Conservation (phyloP, 2,888 invertebrate genomes). For the Serripes groenlandicus region DNA sequence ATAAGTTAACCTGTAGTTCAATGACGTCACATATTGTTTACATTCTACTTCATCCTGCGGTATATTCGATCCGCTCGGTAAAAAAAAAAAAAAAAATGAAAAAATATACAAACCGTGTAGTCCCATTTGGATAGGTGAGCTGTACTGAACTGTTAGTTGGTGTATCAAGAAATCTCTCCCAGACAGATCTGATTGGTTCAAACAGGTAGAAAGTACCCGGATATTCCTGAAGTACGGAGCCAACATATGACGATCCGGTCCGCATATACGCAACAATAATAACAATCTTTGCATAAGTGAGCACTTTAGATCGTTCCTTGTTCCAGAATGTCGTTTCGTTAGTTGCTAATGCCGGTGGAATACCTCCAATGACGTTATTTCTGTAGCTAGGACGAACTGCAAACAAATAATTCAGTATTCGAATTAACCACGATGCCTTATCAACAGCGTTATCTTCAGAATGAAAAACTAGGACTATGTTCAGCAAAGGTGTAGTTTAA, state of each 20-base stretch:
- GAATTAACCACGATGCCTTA: too few species aligned
- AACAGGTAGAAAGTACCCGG: slow-evolving; percentile 43
- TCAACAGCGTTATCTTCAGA: too few species aligned
- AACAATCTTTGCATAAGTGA: too few species aligned
- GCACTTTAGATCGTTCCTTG: too few species aligned
- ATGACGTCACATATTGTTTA: background rate
- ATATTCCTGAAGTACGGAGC: slow-evolving; percentile 33
- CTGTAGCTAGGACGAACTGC: too few species aligned
- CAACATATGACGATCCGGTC: slow-evolving; percentile 43
- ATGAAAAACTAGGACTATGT: too few species aligned
- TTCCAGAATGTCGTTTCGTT: too few species aligned
- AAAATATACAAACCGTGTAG: background rate
- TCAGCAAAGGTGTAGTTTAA: too few species aligned
- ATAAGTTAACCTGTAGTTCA: too few species aligned
- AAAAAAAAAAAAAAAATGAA: background rate
- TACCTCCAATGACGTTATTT: too few species aligned
- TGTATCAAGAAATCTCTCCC: background rate
- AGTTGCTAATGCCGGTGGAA: too few species aligned
- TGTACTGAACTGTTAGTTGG: background rate
- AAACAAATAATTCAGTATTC: too few species aligned
- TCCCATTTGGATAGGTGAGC: background rate
- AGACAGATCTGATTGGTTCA: slow-evolving; percentile 40
- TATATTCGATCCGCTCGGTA: background rate
- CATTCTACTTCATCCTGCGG: background rate
- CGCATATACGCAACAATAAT: slow-evolving; percentile 59